phyloP scores from a whole-genome alignment of 2,113 vertebrate species.

The Parus major region DNA sequence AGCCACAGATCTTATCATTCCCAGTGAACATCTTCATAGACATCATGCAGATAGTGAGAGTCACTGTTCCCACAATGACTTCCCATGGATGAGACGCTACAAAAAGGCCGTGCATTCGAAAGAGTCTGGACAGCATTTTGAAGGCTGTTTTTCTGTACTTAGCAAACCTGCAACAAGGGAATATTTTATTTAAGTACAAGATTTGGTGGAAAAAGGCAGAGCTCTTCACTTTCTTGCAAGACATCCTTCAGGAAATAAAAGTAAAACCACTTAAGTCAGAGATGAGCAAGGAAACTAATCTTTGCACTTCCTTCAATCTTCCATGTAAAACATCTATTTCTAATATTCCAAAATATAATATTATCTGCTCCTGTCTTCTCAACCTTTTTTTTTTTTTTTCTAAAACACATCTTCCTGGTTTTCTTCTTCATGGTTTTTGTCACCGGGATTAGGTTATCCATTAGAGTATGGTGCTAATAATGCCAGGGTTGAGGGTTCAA shows the following conservation, averaged over 20 bases:
- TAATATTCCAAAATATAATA: neutral
- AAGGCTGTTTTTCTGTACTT: neutral
- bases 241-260: neutral
- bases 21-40: constrained; percentile 54
- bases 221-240: neutral
- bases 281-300: neutral
- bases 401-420: neutral
- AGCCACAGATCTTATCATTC: constrained; percentile 43
- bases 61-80: constrained; percentile 41
- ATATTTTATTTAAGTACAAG: neutral
- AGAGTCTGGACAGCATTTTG: constrained; percentile 45
- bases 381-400: neutral
- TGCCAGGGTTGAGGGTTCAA: too few relatives aligned
- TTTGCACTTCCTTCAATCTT: neutral
- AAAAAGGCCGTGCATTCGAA: constrained; percentile 42
- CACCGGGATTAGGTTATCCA: neutral
- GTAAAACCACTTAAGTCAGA: neutral
- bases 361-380: neutral
- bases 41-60: constrained; percentile 47
- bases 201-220: neutral
- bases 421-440: neutral
- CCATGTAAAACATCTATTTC: neutral
- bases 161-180: neutral
- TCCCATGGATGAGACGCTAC: constrained; percentile 47
- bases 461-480: neutral